A percentile compares a stretch with the other conserved stretches of the same genome.
phyloP scores from a whole-genome alignment of 1,140 invertebrate species.

The Augochlora pura region DNA sequence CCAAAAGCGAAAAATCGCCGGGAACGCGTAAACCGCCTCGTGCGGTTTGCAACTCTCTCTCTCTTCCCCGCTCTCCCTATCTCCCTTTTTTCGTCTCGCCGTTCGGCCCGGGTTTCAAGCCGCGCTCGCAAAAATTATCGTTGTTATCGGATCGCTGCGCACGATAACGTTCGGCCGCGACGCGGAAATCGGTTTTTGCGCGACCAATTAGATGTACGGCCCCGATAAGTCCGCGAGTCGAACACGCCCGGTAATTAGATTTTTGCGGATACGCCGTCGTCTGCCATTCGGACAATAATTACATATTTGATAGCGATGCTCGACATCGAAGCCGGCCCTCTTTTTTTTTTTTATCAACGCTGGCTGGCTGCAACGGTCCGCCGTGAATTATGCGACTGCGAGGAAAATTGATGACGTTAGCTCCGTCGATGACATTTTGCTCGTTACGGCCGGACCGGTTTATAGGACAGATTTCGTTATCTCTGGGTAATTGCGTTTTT shows the following conservation, averaged over 20 bases:
- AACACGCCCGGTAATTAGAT: conserved; percentile 37
- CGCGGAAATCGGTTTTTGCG: conserved; percentile 36
- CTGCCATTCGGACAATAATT: conserved; percentile 29
- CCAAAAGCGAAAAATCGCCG: conserved; percentile 44
- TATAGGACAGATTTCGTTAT: too few species aligned
- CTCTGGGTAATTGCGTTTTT: too few species aligned
- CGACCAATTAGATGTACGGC: conserved; percentile 35
- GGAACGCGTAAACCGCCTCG: conserved; percentile 24
- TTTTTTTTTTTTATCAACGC: background rate
- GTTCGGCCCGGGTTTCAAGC: conserved; percentile 6
- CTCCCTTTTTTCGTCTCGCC: background rate
- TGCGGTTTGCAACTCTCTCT: background rate
- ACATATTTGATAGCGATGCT: conserved; percentile 28
- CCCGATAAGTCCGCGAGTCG: conserved; percentile 35
- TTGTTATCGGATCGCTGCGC: conserved; percentile 34
- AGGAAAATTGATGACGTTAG: too few species aligned
- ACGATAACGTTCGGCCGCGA: conserved; percentile 22
- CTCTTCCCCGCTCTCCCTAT: background rate
- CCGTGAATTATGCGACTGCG: too few species aligned
- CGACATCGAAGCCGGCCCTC: background rate
- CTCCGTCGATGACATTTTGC: too few species aligned
- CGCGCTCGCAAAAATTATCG: conserved; percentile 46
- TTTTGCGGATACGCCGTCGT: conserved; percentile 29
- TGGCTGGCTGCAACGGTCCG: too few species aligned
- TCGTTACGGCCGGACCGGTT: too few species aligned